phyloP scores from a whole-genome alignment of 1,140 invertebrate species.

The Myzus persicae region DNA sequence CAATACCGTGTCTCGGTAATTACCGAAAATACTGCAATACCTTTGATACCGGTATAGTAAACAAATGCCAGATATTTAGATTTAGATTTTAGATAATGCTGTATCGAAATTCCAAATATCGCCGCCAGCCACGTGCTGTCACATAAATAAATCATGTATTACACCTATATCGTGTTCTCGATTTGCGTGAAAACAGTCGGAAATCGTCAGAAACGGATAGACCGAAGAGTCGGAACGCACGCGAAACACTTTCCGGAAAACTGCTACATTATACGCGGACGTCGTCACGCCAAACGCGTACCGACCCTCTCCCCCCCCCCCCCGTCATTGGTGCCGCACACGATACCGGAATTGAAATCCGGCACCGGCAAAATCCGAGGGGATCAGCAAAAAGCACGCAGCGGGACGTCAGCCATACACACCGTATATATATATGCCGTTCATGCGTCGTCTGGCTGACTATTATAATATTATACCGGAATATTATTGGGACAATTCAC shows the following conservation, averaged over 20 bases:
- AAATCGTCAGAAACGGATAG: background rate
- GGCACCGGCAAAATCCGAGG: background rate
- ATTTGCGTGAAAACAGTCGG: background rate
- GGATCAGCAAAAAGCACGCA: background rate
- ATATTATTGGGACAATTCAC: background rate
- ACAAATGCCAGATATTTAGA: no score
- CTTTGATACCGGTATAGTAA: no score
- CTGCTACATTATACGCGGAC: background rate
- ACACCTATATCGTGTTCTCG: background rate
- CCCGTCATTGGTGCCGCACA: background rate
- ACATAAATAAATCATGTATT: background rate
- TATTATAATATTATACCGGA: no score
- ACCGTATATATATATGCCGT: no score
- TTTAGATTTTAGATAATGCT: no score
- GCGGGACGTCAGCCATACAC: no score
- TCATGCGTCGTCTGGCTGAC: no score
- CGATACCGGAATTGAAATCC: background rate
- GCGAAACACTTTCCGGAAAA: background rate
- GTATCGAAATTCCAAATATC: background rate
- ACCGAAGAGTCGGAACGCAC: background rate
- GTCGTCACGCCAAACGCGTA: no score
- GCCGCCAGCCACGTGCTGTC: background rate
- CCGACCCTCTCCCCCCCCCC: no score
- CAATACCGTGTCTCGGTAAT: background rate
- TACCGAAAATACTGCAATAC: background rate